phyloP scores from a whole-genome alignment of 2,888 invertebrate genomes.

The Drosophila nigricruria region DNA sequence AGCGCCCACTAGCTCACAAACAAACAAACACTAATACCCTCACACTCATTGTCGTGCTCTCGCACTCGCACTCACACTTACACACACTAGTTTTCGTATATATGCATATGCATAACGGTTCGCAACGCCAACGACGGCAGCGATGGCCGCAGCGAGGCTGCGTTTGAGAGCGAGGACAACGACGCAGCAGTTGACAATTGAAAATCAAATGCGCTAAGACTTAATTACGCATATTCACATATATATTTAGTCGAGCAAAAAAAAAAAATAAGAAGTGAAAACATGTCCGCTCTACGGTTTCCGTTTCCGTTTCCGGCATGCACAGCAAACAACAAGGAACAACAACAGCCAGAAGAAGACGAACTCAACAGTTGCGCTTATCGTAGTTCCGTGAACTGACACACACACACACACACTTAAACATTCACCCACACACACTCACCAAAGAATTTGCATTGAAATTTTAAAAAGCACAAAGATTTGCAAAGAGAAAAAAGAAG shows the following conservation, averaged over 20 bases:
- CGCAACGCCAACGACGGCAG: conserved; percentile 3
- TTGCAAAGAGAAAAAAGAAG: neutral
- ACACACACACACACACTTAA: neutral
- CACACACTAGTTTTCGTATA: neutral
- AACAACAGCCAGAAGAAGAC: conserved; percentile 10
- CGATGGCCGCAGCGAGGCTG: conserved; percentile 10
- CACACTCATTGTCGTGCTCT: conserved; percentile 6
- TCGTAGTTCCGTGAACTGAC: conserved; percentile 9
- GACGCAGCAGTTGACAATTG: conserved; percentile 35
- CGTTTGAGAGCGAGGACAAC: conserved; percentile 28
- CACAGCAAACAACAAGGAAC: conserved; percentile 22
- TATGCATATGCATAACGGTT: conserved; percentile 26
- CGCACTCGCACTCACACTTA: neutral
- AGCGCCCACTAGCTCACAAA: conserved; percentile 6
- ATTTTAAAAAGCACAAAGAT: conserved; percentile 13
- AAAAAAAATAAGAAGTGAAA: neutral
- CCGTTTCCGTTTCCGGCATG: conserved; percentile 55
- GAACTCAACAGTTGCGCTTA: conserved; percentile 2
- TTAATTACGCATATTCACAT: conserved; percentile 21
- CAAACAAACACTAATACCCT: conserved; percentile 1
- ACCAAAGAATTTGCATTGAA: conserved; percentile 5
- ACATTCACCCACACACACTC: neutral
- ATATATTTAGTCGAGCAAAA: conserved; percentile 14
- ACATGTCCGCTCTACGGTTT: conserved; percentile 35
- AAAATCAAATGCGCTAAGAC: conserved; percentile 18